Evolutionary conservation across 2,797 vertebrate genomes (phyloP), one percentile per base, ranked within the genome.

Genomic region (Falco berigora): DNA sequence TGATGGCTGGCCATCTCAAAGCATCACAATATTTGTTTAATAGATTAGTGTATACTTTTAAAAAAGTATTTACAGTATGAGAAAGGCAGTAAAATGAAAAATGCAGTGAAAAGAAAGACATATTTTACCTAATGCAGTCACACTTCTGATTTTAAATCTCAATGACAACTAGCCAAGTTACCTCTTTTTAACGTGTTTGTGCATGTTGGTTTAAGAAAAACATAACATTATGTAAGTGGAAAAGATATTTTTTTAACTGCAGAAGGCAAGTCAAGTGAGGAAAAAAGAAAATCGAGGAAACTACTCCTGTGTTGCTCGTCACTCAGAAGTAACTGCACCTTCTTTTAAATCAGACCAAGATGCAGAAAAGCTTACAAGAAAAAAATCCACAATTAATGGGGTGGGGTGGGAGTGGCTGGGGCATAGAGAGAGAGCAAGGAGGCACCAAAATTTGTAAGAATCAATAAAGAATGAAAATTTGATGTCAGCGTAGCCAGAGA

Each of bases 161-260:
- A 94, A 5, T 18, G 68, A 87, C 77, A 86, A 40, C 58, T 30
- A 24, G 53, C 22, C 71, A 78, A 86, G 74, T 72, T 95, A 50
- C 80, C 90, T 74, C 38, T 83, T 53, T 14, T 95, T 95, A 94
- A 94, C 78, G 79, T 68, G 68, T 72, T 92, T 94, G 58, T 82
- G 71, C 77, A 42, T 63, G 80, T 85, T 94, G 72, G 72, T 95
- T 97, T 95, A 96, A 87, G 86, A 74, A 85, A 86, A 86, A 69
- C 80, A 88, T 94, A 94, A 97, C 90, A 92, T 75, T 90, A 68
- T 59, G 20, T 84, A 83, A 82, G 88, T 92, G 84, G 86, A 96
- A 95, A 96, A 90, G 83, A 75, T 5, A 72, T 92, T 72, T 91
- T 71, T 96, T 92, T 95, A 86, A 90, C 72, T 88, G 91, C 62